Conservation (phyloP, 1,140 invertebrate genomes). For the Thalassaphorura encarpata region DNA sequence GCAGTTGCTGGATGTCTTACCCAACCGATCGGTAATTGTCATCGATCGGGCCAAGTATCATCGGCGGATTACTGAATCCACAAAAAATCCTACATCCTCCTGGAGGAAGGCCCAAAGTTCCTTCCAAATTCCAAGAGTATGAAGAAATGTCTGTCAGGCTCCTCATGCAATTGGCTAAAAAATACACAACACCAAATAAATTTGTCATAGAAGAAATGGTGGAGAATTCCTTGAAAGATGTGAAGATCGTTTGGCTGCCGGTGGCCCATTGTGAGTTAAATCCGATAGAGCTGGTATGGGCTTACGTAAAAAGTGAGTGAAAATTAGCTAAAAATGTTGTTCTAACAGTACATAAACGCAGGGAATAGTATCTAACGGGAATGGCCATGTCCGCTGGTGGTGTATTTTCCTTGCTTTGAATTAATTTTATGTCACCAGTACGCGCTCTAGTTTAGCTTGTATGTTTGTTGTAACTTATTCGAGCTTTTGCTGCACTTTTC, state of each 20-base stretch:
- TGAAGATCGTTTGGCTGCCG: conserved; percentile 14
- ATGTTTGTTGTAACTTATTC: too few relatives aligned
- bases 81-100: conserved; percentile 1
- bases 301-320: not conserved
- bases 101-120: conserved; percentile 1
- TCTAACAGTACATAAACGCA: too few relatives aligned
- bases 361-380: too few relatives aligned
- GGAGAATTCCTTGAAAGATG: conserved; percentile 1
- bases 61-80: not conserved
- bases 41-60: conserved; percentile 17
- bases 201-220: conserved; percentile 8
- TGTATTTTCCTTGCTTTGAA: too few relatives aligned
- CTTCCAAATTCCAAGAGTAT: not conserved
- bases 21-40: conserved; percentile 10
- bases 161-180: not conserved
- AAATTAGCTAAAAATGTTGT: too few relatives aligned
- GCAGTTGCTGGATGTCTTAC: not conserved
- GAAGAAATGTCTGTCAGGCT: not conserved
- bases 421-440: too few relatives aligned
- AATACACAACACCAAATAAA: not conserved
- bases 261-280: conserved; percentile 21
- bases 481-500: too few relatives aligned
- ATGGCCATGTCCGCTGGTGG: too few relatives aligned
- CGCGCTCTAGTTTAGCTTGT: too few relatives aligned
- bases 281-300: conserved; percentile 13